Percentiles rank a stretch among this genome's conserved stretches.
These are phyloP conservation scores for Nibea albiflora DNA, from an alignment of 2,113 vertebrate species.

Conservation along the genomic window DNA sequence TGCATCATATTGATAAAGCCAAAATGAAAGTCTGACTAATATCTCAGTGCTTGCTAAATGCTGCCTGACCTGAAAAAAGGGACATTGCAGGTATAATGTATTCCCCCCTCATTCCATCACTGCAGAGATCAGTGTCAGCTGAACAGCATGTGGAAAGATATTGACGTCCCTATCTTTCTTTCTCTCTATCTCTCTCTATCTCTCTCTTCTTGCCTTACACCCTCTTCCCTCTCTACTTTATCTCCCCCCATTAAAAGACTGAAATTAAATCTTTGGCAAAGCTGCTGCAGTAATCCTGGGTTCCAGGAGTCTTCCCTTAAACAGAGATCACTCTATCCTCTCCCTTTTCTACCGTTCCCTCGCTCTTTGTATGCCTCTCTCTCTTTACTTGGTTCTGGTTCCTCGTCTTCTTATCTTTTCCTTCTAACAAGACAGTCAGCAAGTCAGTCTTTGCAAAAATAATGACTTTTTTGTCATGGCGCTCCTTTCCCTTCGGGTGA, in stretches of 20 bases:
- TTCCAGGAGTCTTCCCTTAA: slow-evolving; percentile 18
- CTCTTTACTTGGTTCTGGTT: background rate
- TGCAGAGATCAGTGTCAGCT: slow-evolving; percentile 30
- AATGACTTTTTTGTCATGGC: slow-evolving; percentile 13
- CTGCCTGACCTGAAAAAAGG: slow-evolving; percentile 31
- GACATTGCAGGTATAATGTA: slow-evolving; percentile 4
- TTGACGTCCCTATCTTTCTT: background rate
- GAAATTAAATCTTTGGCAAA: slow-evolving; percentile 52
- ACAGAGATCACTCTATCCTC: background rate
- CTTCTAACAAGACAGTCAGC: background rate
- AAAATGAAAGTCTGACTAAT: background rate
- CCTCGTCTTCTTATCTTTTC: background rate
- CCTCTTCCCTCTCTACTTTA: background rate
- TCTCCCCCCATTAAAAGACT: slow-evolving; percentile 26
- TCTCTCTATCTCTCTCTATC: background rate
- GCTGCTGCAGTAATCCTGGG: slow-evolving; percentile 13
- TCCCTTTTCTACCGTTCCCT: background rate
- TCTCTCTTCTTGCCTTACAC: slow-evolving; percentile 1
- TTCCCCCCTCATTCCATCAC: slow-evolving; percentile 11
- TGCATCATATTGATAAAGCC: background rate
- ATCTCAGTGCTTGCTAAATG: slow-evolving; percentile 5
- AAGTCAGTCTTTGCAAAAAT: background rate
- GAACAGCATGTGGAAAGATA: slow-evolving; percentile 18
- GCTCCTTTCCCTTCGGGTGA: background rate
- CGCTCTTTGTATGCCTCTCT: background rate